Percentiles rank a stretch among this genome's conserved stretches.
These are phyloP conservation scores for Hypotaenidia philippensis DNA, from an alignment of 2,797 vertebrate genomes.

Conservation along the genomic window DNA sequence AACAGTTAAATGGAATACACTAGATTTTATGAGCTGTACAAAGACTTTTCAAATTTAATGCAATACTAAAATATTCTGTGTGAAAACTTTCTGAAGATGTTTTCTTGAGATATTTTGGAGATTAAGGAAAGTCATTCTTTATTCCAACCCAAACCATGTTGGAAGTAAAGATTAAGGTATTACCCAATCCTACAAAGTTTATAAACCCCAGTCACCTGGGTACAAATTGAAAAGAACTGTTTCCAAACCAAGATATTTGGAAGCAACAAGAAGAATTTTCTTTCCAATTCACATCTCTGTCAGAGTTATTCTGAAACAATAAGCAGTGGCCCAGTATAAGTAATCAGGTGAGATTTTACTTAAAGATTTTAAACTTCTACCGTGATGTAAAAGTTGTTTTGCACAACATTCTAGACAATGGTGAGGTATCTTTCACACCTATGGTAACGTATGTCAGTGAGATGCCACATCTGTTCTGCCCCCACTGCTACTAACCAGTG, in stretches of 20 bases:
- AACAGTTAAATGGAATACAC: background rate
- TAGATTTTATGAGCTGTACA: background rate
- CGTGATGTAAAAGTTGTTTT: background rate
- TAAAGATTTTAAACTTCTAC: background rate
- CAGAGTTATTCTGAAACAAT: background rate
- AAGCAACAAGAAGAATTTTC: background rate
- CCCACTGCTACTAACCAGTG: background rate
- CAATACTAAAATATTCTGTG: background rate
- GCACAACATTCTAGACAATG: background rate
- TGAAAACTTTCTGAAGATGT: background rate
- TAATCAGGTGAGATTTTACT: background rate
- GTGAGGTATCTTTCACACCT: background rate
- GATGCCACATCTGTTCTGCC: accelerated
- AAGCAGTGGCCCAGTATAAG: background rate
- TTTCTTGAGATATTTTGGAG: background rate
- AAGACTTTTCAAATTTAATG: background rate
- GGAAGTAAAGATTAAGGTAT: background rate
- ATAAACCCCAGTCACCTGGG: background rate
- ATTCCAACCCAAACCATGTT: background rate
- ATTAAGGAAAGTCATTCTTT: background rate
- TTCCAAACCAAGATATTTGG: background rate
- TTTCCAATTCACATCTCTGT: background rate
- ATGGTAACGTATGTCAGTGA: accelerated
- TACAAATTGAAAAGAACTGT: background rate
- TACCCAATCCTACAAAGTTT: background rate